A percentile compares a stretch with the other conserved stretches of the same genome.
These are phyloP conservation scores for Aplysina aerophoba DNA, from an alignment of 37 sponge, comb jelly and placozoan genomes.

Conservation along the genomic window DNA sequence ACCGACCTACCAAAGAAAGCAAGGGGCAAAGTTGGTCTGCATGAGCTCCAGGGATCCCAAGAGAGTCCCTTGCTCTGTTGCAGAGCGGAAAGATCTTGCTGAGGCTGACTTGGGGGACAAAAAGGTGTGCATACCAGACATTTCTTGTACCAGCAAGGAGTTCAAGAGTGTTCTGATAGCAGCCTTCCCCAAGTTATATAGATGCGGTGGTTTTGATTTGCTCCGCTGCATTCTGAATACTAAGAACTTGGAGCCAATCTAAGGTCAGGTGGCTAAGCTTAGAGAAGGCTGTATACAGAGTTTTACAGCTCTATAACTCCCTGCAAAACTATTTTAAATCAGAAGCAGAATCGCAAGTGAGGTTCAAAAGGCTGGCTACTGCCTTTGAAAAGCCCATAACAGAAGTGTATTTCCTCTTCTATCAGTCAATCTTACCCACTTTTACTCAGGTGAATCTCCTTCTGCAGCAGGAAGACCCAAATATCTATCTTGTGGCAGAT, in stretches of 20 bases:
- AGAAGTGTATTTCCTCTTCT: background rate
- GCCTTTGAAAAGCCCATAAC: background rate
- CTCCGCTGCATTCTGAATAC: slow-evolving; percentile 45
- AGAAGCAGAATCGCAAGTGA: slow-evolving; percentile 13
- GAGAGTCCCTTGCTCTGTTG: slow-evolving; percentile 29
- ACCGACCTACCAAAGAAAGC: background rate
- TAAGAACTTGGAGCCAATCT: slow-evolving; percentile 32
- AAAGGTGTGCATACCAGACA: slow-evolving; percentile 26
- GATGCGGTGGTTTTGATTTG: slow-evolving; percentile 47
- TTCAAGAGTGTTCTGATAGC: background rate
- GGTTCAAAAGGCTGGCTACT: background rate
- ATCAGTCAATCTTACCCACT: slow-evolving; percentile 7
- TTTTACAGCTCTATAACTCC: background rate
- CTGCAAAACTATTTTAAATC: slow-evolving; percentile 23
- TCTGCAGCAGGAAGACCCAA: background rate
- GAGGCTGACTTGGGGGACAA: slow-evolving; percentile 42
- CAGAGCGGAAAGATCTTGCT: slow-evolving; percentile 26
- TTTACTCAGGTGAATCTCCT: background rate
- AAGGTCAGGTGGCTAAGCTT: slow-evolving; percentile 41
- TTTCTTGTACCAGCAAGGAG: slow-evolving; percentile 34
- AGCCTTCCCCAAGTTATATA: slow-evolving; percentile 36
- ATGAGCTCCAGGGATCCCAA: background rate
- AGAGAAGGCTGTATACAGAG: background rate
- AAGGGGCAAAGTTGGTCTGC: slow-evolving; percentile 27
- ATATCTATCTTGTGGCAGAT: slow-evolving; percentile 39